Base-by-base conservation (phyloP, 2,888 invertebrate genomes). In the Polydrusus cervinus region DNA sequence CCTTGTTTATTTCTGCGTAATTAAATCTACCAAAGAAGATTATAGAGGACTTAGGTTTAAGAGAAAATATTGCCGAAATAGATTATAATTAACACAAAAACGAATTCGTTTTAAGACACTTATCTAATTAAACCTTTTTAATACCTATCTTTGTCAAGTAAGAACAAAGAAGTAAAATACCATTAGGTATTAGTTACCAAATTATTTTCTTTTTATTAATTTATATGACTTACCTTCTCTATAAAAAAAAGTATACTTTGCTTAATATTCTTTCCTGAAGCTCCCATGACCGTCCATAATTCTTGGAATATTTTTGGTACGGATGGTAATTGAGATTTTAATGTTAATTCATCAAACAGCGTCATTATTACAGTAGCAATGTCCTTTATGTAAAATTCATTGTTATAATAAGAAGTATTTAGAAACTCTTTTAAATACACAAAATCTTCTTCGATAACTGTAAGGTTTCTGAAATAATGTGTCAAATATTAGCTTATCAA, bases 201-300 rank as follows among this genome's bases (percentile, higher is more conserved):
- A n/a, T n/a, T n/a, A n/a, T n/a, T n/a, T n/a, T n/a, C n/a, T n/a
- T n/a, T n/a, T 5, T 25, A 43, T n/a, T 43, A n/a, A 3, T 43
- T n/a, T n/a, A 43, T 43, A 3, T n/a, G 1, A 16, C 47, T 47
- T 87, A 89, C 89, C 64, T 92, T 91, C 76, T 94, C 92, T 0
- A 94, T 92, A 0, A 94, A 89, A 91, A 93, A 94, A 0, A 92
- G 87, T 10, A 95, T 87, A 79, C 94, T 94, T 78, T 93, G 92
- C 60, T 94, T 92, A 18, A 95, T 90, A 0, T 94, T 94, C 79
- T 92, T 90, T 9, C 95, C 95, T 0, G 95, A 95, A 68, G 95
- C 94, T 0, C 95, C 95, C 94, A 95, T 94, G 80, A 94, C 92
- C 6, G 94, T 93, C 94, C 94, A 95, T 83, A 95, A 90, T 85